Evolutionary conservation across 2,888 invertebrate species (phyloP).

Genomic region (Mesodorylaimus sp.): DNA sequence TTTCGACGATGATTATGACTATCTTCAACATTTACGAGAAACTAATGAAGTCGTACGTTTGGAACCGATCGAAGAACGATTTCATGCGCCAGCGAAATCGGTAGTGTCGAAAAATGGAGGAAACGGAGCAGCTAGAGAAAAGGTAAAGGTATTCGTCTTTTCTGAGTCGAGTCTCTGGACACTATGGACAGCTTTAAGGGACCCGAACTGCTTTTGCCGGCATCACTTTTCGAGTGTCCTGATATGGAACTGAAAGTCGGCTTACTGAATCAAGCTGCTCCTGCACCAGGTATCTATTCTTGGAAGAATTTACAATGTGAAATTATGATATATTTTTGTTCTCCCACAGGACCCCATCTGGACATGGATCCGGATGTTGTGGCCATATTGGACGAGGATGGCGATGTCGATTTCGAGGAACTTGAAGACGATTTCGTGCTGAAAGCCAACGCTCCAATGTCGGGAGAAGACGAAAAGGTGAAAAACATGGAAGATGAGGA

Average conservation of each 20-base stretch:
- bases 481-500: not conserved
- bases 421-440: slow-evolving; percentile 80
- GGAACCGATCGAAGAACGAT: slow-evolving; percentile 7
- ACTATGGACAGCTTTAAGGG: too few relatives aligned
- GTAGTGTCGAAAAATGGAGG: too few relatives aligned
- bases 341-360: slow-evolving; percentile 28
- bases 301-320: not conserved
- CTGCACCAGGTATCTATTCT: slow-evolving; percentile 41
- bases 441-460: slow-evolving; percentile 47
- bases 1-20: slow-evolving; percentile 85
- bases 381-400: slow-evolving; percentile 76
- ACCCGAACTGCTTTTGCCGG: too few relatives aligned
- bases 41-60: slow-evolving; percentile 20
- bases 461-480: not conserved
- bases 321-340: not conserved
- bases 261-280: slow-evolving; percentile 58
- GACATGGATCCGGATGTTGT: slow-evolving; percentile 76
- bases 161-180: not conserved
- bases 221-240: slow-evolving; percentile 67
- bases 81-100: too few relatives aligned
- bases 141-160: not conserved
- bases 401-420: slow-evolving; percentile 56
- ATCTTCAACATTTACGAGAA: slow-evolving; percentile 68
- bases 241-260: slow-evolving; percentile 62
- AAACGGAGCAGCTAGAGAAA: slow-evolving; percentile 10